Percentiles rank a stretch among this genome's conserved stretches.
phyloP scores from a whole-genome alignment of 2,888 invertebrate species.

The Pristionchus fissidentatus region DNA sequence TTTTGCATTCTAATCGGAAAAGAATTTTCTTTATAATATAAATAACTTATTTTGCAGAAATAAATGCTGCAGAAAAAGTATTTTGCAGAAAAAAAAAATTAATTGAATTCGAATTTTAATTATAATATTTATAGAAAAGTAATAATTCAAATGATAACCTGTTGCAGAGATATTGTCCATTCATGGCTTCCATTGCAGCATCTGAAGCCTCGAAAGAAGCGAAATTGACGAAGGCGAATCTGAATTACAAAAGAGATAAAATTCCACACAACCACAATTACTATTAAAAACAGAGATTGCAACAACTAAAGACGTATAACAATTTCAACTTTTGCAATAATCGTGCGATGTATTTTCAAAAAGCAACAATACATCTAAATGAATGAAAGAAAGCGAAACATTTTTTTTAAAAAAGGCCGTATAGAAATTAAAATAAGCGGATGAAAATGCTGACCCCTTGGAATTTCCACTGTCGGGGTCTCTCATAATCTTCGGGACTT shows the following conservation, averaged over 20 bases:
- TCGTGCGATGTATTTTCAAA: not conserved
- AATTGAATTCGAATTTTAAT: too few relatives aligned
- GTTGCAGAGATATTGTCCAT: constrained; percentile 98
- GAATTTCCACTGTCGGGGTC: constrained; percentile 99
- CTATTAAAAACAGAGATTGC: not conserved
- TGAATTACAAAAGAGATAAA: not conserved
- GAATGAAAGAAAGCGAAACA: not conserved
- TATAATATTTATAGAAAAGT: not conserved
- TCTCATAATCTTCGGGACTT: constrained; percentile 89
- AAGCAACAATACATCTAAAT: not conserved
- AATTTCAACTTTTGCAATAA: not conserved
- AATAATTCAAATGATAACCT: constrained; percentile 78
- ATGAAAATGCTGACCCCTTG: constrained; percentile 82
- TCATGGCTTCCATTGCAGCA: constrained; percentile 99
- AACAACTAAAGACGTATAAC: not conserved
- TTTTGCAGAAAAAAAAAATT: too few relatives aligned
- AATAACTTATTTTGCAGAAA: too few relatives aligned
- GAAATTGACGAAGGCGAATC: constrained; percentile 97
- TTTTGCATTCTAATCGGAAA: too few relatives aligned
- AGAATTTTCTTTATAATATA: too few relatives aligned
- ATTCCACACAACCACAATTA: not conserved
- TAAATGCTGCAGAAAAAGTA: too few relatives aligned
- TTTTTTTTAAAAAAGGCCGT: not conserved
- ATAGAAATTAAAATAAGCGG: not conserved
- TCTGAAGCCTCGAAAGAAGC: constrained; percentile 99